phyloP scores from a whole-genome alignment of 2,797 vertebrate genomes.

The Pseudochirops cupreus region DNA sequence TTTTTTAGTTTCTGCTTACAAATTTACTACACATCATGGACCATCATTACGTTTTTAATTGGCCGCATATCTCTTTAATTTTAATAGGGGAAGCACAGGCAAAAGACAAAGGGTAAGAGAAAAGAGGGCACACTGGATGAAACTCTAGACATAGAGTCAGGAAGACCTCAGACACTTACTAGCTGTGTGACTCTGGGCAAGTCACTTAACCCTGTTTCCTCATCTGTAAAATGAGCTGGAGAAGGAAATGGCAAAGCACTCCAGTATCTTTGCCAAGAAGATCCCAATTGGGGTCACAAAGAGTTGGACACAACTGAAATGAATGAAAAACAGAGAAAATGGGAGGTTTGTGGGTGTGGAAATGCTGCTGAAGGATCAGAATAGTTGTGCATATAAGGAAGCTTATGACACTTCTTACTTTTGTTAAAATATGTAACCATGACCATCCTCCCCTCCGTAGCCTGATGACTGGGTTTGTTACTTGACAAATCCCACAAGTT shows the following conservation, averaged over 20 bases:
- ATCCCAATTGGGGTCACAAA: too few species aligned
- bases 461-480: not conserved
- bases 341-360: too few species aligned
- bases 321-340: too few species aligned
- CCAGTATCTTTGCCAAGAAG: not conserved
- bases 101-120: not conserved
- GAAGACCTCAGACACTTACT: not conserved
- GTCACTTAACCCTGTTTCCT: not conserved
- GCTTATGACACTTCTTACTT: not conserved
- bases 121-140: not conserved
- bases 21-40: not conserved
- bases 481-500: not conserved
- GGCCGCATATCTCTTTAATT: not conserved
- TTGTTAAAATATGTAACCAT: not conserved
- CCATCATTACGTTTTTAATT: not conserved
- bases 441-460: not conserved
- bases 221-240: not conserved
- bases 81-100: not conserved
- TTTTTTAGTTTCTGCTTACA: not conserved
- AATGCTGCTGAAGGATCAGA: too few species aligned
- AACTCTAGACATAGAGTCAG: not conserved
- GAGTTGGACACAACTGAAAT: too few species aligned
- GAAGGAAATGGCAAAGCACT: not conserved
- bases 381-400: not conserved
- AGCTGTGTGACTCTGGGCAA: not conserved